These are phyloP conservation scores for Glyphotaelius pellucidus DNA, from an alignment of 2,888 invertebrate species.

Conservation along the genomic window DNA sequence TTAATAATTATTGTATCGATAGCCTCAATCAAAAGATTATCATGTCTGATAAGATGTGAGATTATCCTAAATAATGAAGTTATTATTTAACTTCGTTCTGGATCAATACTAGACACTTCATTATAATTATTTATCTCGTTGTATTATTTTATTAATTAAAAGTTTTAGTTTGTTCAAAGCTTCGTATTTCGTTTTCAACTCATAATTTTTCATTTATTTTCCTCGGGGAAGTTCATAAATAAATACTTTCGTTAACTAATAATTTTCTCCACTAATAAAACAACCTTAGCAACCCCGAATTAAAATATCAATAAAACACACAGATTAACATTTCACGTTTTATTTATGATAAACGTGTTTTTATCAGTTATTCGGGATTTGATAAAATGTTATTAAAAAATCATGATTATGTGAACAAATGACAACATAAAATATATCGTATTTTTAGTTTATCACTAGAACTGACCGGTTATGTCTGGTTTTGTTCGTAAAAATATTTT, in stretches of 20 bases:
- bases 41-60: not conserved
- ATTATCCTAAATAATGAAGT: not conserved
- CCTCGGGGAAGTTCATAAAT: not conserved
- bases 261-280: not conserved
- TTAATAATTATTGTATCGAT: not conserved
- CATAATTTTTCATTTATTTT: not conserved
- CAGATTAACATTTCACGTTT: not conserved
- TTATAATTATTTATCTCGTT: not conserved
- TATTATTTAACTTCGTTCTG: not conserved
- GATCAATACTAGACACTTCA: not conserved
- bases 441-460: not conserved
- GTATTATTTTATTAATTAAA: not conserved
- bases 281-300: not conserved
- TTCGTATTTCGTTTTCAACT: not conserved
- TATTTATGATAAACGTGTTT: constrained; percentile 2
- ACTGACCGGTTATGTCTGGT: not conserved
- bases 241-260: not conserved
- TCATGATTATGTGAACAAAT: not conserved
- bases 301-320: not conserved
- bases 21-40: not conserved
- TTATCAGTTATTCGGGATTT: not conserved
- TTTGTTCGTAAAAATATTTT: not conserved
- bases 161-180: not conserved
- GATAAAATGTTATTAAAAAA: not conserved
- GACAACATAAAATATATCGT: not conserved